A percentile compares a stretch with the other conserved stretches of the same genome.
These are phyloP conservation scores for Pollenia griseotomentosa DNA, from an alignment of 2,888 invertebrate genomes.

Conservation along the genomic window DNA sequence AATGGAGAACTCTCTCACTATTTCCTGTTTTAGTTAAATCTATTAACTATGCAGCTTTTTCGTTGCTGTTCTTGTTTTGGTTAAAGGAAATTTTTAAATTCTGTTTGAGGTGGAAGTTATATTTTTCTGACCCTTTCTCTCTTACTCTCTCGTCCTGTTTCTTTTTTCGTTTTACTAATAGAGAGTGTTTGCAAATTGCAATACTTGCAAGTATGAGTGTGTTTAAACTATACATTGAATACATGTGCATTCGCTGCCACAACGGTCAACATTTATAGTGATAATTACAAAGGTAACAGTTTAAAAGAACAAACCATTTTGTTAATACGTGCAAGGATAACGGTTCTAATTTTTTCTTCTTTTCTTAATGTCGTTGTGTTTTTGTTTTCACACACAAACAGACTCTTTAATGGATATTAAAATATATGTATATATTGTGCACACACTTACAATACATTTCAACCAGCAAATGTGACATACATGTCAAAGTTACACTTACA, in stretches of 20 bases:
- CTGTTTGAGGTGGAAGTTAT: not conserved
- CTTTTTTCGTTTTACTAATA: not conserved
- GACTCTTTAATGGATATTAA: constrained; percentile 72
- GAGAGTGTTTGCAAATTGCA: not conserved
- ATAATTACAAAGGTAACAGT: constrained; percentile 73
- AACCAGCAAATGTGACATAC: constrained; percentile 43
- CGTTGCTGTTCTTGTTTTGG: not conserved
- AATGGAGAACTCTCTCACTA: constrained; percentile 23
- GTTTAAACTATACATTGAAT: not conserved
- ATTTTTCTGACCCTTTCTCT: not conserved
- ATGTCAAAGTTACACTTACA: constrained; percentile 50
- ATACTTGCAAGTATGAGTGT: not conserved
- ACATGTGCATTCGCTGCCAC: constrained; percentile 55
- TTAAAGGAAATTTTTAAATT: constrained; percentile 24
- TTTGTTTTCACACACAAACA: constrained; percentile 51
- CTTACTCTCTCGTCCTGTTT: not conserved
- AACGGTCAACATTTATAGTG: constrained; percentile 65
- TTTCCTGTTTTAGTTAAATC: constrained; percentile 15
- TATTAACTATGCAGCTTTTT: constrained; percentile 9
- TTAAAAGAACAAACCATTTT: constrained; percentile 72
- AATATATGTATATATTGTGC: constrained; percentile 48
- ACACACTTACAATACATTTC: not conserved
- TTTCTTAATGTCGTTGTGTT: constrained; percentile 14
- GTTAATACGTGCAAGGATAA: constrained; percentile 70
- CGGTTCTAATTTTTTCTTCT: constrained; percentile 36